phyloP scores from a whole-genome alignment of 92 coral and sea anemone genomes.

The Anthopleura xanthogrammica region DNA sequence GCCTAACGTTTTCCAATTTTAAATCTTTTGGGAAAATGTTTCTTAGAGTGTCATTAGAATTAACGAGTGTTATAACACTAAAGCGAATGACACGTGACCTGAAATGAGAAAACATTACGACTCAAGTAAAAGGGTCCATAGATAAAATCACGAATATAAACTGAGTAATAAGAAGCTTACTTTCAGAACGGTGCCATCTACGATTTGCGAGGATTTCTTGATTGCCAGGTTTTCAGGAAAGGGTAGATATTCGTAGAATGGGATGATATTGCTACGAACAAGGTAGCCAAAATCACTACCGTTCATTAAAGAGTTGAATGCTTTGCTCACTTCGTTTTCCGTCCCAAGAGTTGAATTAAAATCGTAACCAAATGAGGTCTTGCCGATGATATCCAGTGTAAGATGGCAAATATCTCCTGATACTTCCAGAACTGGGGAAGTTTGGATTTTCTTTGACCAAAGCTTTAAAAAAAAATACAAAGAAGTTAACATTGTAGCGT shows the following conservation, averaged over 20 bases:
- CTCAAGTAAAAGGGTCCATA: not conserved
- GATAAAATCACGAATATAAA: not conserved
- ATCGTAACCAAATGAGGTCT: constrained; percentile 63
- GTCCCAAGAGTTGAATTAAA: constrained; percentile 61
- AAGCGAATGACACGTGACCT: not conserved
- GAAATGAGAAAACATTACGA: not conserved
- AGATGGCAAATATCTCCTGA: constrained; percentile 54
- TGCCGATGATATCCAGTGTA: constrained; percentile 70
- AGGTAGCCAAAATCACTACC: constrained; percentile 34
- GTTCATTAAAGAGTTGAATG: constrained; percentile 43
- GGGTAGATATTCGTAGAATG: constrained; percentile 56
- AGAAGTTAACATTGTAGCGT: not conserved
- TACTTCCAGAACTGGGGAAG: constrained; percentile 20
- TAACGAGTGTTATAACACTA: no score
- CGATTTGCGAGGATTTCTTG: constrained; percentile 34
- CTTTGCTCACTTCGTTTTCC: constrained; percentile 48
- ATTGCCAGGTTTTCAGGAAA: constrained; percentile 34
- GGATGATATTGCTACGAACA: constrained; percentile 42
- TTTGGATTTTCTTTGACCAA: constrained; percentile 42
- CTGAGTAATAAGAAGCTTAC: constrained; percentile 25
- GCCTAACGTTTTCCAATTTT: no score
- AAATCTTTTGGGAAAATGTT: no score
- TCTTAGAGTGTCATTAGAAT: no score
- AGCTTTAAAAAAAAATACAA: not conserved
- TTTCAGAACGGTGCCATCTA: constrained; percentile 58